Evolutionary conservation across 2,797 vertebrate genomes (phyloP), one percentile per base, ranked within the genome.

Genomic region (Cirrhinus molitorella): DNA sequence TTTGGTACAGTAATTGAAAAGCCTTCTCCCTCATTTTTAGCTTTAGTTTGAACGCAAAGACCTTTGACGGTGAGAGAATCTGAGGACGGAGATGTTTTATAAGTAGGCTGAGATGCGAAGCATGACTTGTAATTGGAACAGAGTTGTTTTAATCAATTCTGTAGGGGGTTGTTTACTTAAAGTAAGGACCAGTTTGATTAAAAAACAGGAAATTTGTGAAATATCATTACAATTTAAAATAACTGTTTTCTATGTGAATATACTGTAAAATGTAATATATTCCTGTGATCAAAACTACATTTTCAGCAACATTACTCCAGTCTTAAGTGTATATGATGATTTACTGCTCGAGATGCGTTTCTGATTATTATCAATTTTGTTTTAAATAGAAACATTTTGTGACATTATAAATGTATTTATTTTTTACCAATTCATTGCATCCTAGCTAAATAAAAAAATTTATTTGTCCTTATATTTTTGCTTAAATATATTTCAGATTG

Each of bases 1-100:
- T 93, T 92, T 85, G 7, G 87, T 85, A 87, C 90, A 90, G 91
- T 94, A 94, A 94, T 94, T 94, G 92, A 95, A 95, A 80, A 61
- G 59, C 40, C 80, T 92, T 92, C 90, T 88, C 79, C 12, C 80
- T 87, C 77, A 67, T 85, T 93, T 91, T 90, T 89, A 90, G 80
- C 90, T 80, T 88, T 87, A 84, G 86, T 84, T 90, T 88, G 84
- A 89, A 88, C 81, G 74, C 86, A 86, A 89, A 89, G 86, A 89
- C 72, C 71, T 85, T 72, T 80, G 63, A 87, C 68, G 71, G 49
- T 75, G 67, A 49, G 57, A 75, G 53, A n/a, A n/a, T 40, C 19
- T 65, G 61, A 65, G 61, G 59, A 65, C 3, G 16, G 61, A 65
- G 28, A 19, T 31, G 61, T 63, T 63, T 63, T 2, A 31, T 31